These are phyloP conservation scores for Chauna torquata DNA, from an alignment of 2,113 vertebrate species.

Conservation along the genomic window DNA sequence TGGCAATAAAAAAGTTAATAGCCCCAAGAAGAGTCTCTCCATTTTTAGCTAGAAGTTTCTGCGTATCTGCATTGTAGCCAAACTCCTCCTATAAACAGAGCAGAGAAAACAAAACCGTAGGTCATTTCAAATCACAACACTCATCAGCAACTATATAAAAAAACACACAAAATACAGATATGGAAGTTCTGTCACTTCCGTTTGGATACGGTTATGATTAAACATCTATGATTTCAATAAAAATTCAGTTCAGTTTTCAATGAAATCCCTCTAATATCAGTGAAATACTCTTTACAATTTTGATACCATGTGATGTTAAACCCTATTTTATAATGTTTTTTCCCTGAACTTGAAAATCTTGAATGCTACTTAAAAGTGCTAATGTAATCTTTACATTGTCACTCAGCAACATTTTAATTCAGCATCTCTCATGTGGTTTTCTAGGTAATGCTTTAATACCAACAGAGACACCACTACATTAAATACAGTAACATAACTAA, in stretches of 20 bases:
- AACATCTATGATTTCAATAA: background rate
- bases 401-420: background rate
- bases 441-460: background rate
- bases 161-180: background rate
- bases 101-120: constrained; percentile 48
- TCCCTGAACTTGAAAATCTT: background rate
- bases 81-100: constrained; percentile 93
- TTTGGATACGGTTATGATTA: background rate
- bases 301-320: background rate
- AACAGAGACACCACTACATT: background rate
- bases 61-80: constrained; percentile 96
- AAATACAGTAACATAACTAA: constrained; percentile 10
- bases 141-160: constrained; percentile 31
- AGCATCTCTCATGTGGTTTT: background rate
- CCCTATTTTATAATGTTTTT: background rate
- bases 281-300: background rate
- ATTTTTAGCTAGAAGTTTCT: constrained; percentile 97
- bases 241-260: background rate
- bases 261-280: background rate
- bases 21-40: constrained; percentile 95
- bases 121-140: constrained; percentile 13
- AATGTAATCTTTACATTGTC: background rate
- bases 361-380: background rate
- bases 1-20: constrained; percentile 96
- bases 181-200: background rate